phyloP scores from a whole-genome alignment of 2,888 invertebrate genomes.

The Schizotus pectinicornis region DNA sequence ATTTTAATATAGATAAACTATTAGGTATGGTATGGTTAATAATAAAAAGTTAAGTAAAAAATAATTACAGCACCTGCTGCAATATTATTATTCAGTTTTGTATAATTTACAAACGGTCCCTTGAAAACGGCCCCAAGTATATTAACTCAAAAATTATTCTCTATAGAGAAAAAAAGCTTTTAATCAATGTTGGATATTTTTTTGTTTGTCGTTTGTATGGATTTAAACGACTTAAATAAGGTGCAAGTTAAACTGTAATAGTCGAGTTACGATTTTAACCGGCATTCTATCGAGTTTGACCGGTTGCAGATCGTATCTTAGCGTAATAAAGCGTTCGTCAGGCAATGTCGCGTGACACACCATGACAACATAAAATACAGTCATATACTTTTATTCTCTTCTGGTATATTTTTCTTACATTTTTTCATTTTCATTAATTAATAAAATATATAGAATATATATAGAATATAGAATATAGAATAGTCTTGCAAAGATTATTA shows the following conservation, averaged over 20 bases:
- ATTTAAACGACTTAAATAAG: constrained; percentile 36
- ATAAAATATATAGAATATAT: constrained; percentile 55
- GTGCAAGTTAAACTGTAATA: constrained; percentile 43
- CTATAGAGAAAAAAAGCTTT: too few species aligned
- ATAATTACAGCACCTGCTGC: too few species aligned
- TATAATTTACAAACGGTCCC: too few species aligned
- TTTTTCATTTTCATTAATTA: constrained; percentile 55
- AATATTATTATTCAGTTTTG: too few species aligned
- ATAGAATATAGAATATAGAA: constrained; percentile 41
- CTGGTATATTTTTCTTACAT: constrained; percentile 43
- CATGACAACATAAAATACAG: constrained; percentile 58
- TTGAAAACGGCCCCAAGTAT: too few species aligned
- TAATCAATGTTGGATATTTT: constrained; percentile 2
- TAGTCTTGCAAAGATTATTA: too few species aligned
- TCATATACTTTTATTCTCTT: constrained; percentile 52
- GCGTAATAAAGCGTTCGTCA: constrained; percentile 55
- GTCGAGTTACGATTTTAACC: constrained; percentile 43
- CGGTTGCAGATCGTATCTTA: constrained; percentile 54
- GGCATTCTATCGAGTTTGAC: constrained; percentile 51
- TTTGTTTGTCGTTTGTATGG: constrained; percentile 21
- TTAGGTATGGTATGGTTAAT: too few species aligned
- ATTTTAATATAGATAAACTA: too few species aligned
- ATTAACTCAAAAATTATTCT: too few species aligned
- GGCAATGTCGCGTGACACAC: constrained; percentile 56
- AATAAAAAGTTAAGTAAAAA: too few species aligned